Evolutionary conservation across 2,797 vertebrate species (phyloP).

Genomic region (Margarornis squamiger): DNA sequence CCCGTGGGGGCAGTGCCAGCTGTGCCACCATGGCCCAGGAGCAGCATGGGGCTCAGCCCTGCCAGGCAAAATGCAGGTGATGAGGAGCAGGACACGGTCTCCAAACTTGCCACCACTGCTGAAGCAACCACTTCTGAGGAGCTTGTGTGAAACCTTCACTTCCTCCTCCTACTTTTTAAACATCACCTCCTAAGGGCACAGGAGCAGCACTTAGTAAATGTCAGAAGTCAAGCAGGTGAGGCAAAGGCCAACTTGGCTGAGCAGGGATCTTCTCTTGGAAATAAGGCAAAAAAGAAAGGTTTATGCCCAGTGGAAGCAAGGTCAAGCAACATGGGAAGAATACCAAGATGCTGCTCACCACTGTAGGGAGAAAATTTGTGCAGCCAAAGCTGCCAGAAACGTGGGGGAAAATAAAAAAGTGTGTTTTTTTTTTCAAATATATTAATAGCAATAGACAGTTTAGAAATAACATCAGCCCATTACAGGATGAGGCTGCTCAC

Average conservation of each 20-base stretch:
- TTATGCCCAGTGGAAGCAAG: not conserved
- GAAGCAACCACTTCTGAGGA: not conserved
- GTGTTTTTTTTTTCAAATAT: not conserved
- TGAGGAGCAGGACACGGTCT: not conserved
- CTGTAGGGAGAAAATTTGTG: not conserved
- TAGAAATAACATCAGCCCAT: not conserved
- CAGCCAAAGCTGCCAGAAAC: not conserved
- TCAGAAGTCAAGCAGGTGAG: not conserved
- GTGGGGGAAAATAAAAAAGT: not conserved
- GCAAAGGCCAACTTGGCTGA: not conserved
- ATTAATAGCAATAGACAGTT: not conserved
- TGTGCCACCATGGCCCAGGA: not conserved
- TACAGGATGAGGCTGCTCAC: not conserved
- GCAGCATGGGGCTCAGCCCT: not conserved
- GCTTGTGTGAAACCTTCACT: not conserved
- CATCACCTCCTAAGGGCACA: not conserved
- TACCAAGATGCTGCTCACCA: not conserved
- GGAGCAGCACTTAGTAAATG: not conserved
- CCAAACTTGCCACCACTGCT: not conserved
- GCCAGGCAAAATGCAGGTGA: rapidly evolving
- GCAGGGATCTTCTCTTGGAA: not conserved
- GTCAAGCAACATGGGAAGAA: not conserved
- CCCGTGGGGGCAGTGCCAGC: not conserved
- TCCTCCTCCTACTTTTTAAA: not conserved
- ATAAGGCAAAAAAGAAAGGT: not conserved